Base-by-base conservation (phyloP, 2,113 vertebrate genomes). In the Oreotrochilus melanogaster region DNA sequence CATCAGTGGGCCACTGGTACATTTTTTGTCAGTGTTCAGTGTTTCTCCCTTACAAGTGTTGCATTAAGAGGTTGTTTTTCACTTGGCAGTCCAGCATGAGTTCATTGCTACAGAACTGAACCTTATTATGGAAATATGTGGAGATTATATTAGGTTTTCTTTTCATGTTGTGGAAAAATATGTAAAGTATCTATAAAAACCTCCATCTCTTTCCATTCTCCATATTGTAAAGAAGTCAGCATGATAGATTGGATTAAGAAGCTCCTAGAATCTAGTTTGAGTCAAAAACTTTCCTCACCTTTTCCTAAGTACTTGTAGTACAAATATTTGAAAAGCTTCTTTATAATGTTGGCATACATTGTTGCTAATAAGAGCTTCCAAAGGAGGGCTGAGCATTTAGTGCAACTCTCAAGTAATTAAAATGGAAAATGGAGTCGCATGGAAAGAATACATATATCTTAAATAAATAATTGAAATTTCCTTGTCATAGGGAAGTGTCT, bases 381-480 rank as follows among this genome's bases (percentile, higher is more conserved):
- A 78, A 66, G 47, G 64, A 76, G 60, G 88, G 7, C 24, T 62
- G 64, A 10, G 11, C 6, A 1, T 89, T 93, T 71, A 78, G 80
- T 56, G 18, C 33, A 88, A 60, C 19, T 89, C 60, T 83, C 24
- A 53, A 58, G 6, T 5, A 83, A 91, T 33, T 18, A 10, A 54
- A 85, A 64, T 48, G 76, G 67, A 80, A 89, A 94, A 83, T 56
- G 6, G 17, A 80, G 35, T 86, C 12, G 56, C 24, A 23, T 74
- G 78, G 74, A 92, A 96, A 92, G 27, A 39, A 57, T 94, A 86
- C 94, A 88, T 86, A 66, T 75, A 89, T 87, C 75, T 58, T 91
- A 93, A 93, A 92, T 90, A 95, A 95, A 88, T 93, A 96, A 93
- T 71, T 88, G 64, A 86, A 93, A 96, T 96, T 96, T 96, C 56